Conservation (phyloP, 1,140 invertebrate genomes). For the Cydia pomonella region DNA sequence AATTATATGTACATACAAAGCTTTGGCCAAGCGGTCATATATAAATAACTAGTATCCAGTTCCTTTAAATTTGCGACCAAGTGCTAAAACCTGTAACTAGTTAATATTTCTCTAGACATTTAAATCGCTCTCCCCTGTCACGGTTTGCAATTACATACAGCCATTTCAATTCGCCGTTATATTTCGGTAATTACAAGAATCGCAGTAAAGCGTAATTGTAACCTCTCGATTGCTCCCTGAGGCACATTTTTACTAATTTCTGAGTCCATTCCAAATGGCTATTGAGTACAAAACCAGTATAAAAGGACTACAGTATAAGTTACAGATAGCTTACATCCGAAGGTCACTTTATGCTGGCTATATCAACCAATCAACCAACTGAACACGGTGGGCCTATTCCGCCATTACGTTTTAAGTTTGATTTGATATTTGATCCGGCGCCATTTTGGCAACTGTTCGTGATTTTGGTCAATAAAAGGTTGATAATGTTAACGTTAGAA, state of each 20-base stretch:
- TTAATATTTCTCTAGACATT: background rate
- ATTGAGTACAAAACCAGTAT: background rate
- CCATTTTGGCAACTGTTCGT: slow-evolving; percentile 4
- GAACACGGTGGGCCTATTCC: background rate
- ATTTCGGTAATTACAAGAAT: slow-evolving; percentile 18
- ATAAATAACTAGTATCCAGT: too few species aligned
- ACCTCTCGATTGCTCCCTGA: slow-evolving; percentile 12
- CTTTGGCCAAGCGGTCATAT: too few species aligned
- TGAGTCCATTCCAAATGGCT: background rate
- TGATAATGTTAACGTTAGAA: slow-evolving; percentile 9
- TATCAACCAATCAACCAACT: background rate
- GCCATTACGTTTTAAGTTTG: slow-evolving; percentile 10
- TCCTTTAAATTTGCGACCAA: too few species aligned
- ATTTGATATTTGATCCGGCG: slow-evolving; percentile 24
- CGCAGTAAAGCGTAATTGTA: slow-evolving; percentile 5
- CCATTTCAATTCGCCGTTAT: slow-evolving; percentile 7
- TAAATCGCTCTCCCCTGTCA: background rate
- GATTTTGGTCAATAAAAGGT: slow-evolving; percentile 15
- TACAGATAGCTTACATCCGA: background rate
- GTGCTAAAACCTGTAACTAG: too few species aligned
- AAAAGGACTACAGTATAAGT: background rate
- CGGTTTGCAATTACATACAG: background rate
- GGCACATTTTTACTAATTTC: slow-evolving; percentile 25
- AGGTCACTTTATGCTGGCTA: background rate
- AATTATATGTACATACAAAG: too few species aligned